Conservation (phyloP, 2,113 vertebrate species). For the Gracilinanus agilis region DNA sequence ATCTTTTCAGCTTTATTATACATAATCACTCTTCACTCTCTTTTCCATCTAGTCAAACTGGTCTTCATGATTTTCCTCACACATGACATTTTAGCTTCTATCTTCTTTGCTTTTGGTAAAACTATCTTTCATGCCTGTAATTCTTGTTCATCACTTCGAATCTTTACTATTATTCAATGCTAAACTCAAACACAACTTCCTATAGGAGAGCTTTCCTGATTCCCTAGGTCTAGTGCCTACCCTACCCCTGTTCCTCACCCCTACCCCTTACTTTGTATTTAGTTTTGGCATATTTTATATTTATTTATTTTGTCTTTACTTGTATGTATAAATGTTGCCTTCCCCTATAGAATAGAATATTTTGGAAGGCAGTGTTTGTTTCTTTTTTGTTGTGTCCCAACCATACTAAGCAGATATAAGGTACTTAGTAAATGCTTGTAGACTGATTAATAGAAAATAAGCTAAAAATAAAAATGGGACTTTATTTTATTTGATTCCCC, state of each 20-base stretch:
- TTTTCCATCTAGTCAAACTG: background rate
- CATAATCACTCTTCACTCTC: background rate
- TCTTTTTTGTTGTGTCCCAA: background rate
- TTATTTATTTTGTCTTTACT: background rate
- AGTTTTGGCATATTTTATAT: background rate
- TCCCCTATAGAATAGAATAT: background rate
- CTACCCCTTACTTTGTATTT: background rate
- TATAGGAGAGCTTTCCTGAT: background rate
- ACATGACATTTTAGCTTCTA: background rate
- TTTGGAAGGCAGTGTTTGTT: background rate
- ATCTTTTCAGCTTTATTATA: background rate
- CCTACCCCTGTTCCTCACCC: background rate
- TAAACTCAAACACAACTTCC: background rate
- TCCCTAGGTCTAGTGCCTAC: background rate
- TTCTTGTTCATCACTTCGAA: background rate
- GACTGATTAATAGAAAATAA: background rate
- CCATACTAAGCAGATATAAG: background rate
- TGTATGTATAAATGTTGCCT: background rate
- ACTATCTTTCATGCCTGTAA: background rate
- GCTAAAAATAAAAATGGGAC: background rate
- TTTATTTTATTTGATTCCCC: conserved; percentile 34
- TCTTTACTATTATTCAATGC: background rate
- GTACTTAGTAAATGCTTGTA: background rate
- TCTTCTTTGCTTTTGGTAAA: background rate
- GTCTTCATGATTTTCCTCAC: background rate